These are phyloP conservation scores for Otis tarda DNA, from an alignment of 2,113 vertebrate genomes.

Conservation along the genomic window DNA sequence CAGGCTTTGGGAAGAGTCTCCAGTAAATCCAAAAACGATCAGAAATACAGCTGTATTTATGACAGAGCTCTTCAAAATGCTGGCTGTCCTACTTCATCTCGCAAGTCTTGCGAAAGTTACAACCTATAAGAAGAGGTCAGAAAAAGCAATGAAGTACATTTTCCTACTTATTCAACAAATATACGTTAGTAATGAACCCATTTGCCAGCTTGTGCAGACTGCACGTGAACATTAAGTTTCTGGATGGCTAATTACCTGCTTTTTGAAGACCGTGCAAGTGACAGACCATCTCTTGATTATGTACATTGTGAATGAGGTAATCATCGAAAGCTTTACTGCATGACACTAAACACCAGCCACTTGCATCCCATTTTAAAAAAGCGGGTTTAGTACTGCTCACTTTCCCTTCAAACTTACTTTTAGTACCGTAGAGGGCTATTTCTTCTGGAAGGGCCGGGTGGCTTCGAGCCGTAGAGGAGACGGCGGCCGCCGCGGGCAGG, in stretches of 20 bases:
- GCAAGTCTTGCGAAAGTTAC: neutral
- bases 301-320: accelerated
- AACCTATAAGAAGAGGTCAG: neutral
- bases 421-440: accelerated
- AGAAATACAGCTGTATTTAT: neutral
- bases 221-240: neutral
- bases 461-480: accelerated
- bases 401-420: neutral
- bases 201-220: accelerated
- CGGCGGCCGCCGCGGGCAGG: no score
- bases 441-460: accelerated
- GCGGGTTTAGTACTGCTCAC: accelerated
- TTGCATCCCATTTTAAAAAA: accelerated
- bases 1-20: neutral
- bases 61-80: neutral
- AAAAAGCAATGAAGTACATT: neutral
- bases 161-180: neutral
- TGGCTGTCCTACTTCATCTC: slow-evolving; percentile 14
- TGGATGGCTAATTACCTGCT: accelerated
- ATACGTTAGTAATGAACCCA: accelerated
- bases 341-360: neutral
- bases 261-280: neutral
- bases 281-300: accelerated
- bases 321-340: accelerated
- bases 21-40: neutral